Conservation (phyloP, 2,797 vertebrate genomes). For the Onychomys arenicola region DNA sequence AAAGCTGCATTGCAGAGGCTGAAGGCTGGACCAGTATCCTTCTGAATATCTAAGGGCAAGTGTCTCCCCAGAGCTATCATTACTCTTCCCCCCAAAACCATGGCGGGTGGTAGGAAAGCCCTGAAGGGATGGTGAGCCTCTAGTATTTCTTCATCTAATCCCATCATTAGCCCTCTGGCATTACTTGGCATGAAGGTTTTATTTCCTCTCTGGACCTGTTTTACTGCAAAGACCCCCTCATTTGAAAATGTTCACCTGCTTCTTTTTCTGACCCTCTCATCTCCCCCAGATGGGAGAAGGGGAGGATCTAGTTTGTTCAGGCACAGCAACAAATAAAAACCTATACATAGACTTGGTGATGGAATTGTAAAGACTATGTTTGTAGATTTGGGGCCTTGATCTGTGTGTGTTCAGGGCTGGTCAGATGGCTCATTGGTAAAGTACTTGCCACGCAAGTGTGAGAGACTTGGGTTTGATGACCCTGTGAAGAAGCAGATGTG, state of each 20-base stretch:
- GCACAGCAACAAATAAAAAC: neutral
- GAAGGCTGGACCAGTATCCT: neutral
- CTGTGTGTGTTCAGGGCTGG: neutral
- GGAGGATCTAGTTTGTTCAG: neutral
- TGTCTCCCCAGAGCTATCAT: neutral
- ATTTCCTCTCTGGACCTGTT: conserved; percentile 17
- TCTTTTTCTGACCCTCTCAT: neutral
- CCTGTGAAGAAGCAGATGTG: neutral
- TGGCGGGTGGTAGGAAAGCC: neutral
- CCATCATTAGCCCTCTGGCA: neutral
- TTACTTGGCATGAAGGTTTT: neutral
- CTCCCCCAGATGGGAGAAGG: neutral
- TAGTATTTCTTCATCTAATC: neutral
- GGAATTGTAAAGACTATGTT: conserved; percentile 41
- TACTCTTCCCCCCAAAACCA: conserved; percentile 5
- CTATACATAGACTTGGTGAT: neutral
- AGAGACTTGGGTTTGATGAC: neutral
- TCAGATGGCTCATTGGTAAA: neutral
- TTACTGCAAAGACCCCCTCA: neutral
- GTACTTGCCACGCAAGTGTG: neutral
- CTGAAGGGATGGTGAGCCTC: neutral
- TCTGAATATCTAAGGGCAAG: neutral
- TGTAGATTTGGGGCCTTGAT: neutral
- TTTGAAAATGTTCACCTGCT: conserved; percentile 33
- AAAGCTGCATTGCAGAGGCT: neutral